phyloP scores from a whole-genome alignment of 2,888 invertebrate genomes.

The Matsumyia berberina region DNA sequence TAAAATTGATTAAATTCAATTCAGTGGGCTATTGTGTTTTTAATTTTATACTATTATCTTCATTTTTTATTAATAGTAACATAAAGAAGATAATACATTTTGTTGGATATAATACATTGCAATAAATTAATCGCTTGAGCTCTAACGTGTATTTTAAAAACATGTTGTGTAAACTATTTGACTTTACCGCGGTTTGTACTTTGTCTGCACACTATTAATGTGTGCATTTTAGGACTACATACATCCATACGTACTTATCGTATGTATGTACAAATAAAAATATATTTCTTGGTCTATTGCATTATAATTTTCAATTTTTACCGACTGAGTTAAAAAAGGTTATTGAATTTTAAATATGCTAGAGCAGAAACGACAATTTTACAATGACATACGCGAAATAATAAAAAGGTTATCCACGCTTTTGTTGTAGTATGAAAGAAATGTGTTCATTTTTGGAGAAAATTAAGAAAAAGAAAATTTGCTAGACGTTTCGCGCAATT shows the following conservation, averaged over 20 bases:
- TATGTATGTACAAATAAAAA: constrained; percentile 9
- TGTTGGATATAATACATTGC: constrained; percentile 18
- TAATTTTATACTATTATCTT: constrained; percentile 31
- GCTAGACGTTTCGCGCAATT: constrained; percentile 24
- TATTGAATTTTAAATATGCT: constrained; percentile 6
- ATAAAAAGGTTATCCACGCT: not conserved
- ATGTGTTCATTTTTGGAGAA: constrained; percentile 2
- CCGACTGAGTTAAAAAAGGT: constrained; percentile 11
- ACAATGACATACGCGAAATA: not conserved
- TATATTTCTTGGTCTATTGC: constrained; percentile 78
- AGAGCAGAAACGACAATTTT: constrained; percentile 24
- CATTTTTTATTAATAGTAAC: not conserved
- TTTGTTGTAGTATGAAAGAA: not conserved
- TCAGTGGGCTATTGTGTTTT: constrained; percentile 81
- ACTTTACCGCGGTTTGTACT: constrained; percentile 35
- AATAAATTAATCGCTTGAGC: constrained; percentile 37
- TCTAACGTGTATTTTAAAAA: constrained; percentile 7
- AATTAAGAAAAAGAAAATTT: not conserved
- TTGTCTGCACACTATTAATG: not conserved
- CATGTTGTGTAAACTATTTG: constrained; percentile 18
- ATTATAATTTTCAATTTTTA: constrained; percentile 4
- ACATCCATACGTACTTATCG: not conserved
- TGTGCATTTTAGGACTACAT: constrained; percentile 4
- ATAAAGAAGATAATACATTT: constrained; percentile 2
- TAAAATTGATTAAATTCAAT: constrained; percentile 52